Evolutionary conservation across 2,113 vertebrate species (phyloP), one percentile per base, ranked within the genome.

Genomic region (Nipponia nippon): DNA sequence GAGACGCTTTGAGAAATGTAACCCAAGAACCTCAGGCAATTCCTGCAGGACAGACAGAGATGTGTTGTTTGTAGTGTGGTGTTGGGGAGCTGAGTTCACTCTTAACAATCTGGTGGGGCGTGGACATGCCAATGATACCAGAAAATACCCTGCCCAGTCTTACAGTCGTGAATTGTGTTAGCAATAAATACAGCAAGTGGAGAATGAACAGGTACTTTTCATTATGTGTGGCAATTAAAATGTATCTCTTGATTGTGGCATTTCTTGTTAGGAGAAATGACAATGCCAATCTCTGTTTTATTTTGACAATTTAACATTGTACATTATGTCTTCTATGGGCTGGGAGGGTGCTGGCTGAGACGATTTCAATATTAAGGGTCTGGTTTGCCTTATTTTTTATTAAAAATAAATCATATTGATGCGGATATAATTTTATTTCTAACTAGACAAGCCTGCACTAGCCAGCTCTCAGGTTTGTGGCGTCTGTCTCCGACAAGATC

Each of bases 401-500:
- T 72, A 88, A 72, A 95, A 97, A 95, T 73, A 86, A 90, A 91
- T 94, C 78, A 73, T 55, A 83, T n/a, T 83, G 81, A 77, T 91
- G 93, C 7, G 5, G 81, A 53, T 93, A 36, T 72, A 72, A 87
- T 97, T 82, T 88, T 80, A 87, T 97, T 96, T 94, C 91, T 69
- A 90, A 83, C 82, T 69, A 95, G 91, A 91, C 96, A 94, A 95
- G 96, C 85, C 91, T 88, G 93, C 84, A 88, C 96, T 61, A 61
- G 95, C 75, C 91, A 95, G 87, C 91, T 80, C 84, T 94, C 40
- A 13, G 83, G 88, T 95, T 89, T 95, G 96, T 94, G 91, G 93
- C 27, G 38, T 96, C 94, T 95, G 95, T 94, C 93, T 97, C 91
- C 3, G 8, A 46, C 78, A 70, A 76, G 91, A 97, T 95, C 66